These are phyloP conservation scores for Phycodurus eques DNA, from an alignment of 2,113 vertebrate genomes.

Conservation along the genomic window DNA sequence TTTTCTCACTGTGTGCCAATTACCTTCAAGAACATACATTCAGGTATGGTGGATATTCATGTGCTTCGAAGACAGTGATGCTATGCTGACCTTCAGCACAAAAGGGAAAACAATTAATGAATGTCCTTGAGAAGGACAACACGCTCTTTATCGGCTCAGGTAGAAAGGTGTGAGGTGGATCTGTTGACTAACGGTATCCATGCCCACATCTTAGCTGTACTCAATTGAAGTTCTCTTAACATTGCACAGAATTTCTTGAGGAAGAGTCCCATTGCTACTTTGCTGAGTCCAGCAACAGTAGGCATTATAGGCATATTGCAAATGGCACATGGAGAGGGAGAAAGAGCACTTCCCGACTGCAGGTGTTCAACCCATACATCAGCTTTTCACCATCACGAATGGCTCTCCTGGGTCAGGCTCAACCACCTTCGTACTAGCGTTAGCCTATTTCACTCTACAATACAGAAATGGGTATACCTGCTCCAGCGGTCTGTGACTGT, in stretches of 20 bases:
- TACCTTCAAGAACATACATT: neutral
- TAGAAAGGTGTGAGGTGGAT: neutral
- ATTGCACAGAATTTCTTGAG: neutral
- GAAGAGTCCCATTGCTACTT: neutral
- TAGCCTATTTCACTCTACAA: too few relatives aligned
- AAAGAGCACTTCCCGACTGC: too few relatives aligned
- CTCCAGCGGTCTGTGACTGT: too few relatives aligned
- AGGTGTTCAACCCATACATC: too few relatives aligned
- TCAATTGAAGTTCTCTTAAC: neutral
- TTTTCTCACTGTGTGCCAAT: neutral
- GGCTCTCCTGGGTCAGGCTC: too few relatives aligned
- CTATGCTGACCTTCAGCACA: neutral
- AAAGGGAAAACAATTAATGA: neutral
- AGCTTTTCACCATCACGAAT: too few relatives aligned
- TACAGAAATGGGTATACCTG: too few relatives aligned
- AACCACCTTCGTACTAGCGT: too few relatives aligned
- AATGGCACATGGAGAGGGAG: too few relatives aligned
- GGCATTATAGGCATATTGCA: too few relatives aligned
- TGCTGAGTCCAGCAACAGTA: too few relatives aligned
- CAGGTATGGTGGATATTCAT: neutral
- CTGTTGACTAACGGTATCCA: neutral
- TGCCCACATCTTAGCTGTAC: neutral
- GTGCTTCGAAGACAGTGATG: neutral
- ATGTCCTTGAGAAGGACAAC: neutral
- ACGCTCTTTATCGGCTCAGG: neutral